Base-by-base conservation (phyloP, 2,797 vertebrate species). In the Sebastes taczanowskii region DNA sequence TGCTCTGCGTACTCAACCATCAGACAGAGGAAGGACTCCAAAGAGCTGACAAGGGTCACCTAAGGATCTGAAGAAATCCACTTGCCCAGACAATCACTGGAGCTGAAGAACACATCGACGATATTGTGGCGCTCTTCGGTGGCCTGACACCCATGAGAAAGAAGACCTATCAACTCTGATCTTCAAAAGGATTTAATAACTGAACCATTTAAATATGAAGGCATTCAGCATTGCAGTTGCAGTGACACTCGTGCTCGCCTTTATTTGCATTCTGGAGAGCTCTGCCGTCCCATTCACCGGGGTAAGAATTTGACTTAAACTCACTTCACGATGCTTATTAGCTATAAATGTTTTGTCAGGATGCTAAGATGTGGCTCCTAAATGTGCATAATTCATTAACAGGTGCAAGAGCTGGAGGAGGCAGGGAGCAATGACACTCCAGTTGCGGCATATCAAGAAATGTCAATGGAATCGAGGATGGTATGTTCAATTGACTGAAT, bases 221-320 rank as follows among this genome's bases (percentile, higher is more conserved):
- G 87, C 89, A 71, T 90, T 93, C 77, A 92, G 90, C 87, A 90
- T 96, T 88, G 90, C 92, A 91, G 92, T 94, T 91, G 92, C 92
- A 91, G 92, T 95, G 88, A 92, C 89, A 86, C 88, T 96, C 91
- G 86, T 96, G 91, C 84, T 95, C 32, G 90, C 92, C 86, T 95
- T 95, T 89, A 69, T 93, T 84, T 95, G 92, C 91, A 70, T 94
- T 58, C 61, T 91, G 76, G 85, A 92, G 80, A 89, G 85, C 86
- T 83, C 92, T 6, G 92, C 94, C 1, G 46, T 93, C 70, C 95
- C 95, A 3, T 87, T 93, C 70, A 27, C 69, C 2, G 89, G 88
- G 95, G 95, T 96, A 88, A 95, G 94, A 65, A 77, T 85, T 60
- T 14, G 4, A 53, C 70, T 86, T 78, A 65, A 85, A 84, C 71